Base-by-base conservation (phyloP, 2,888 invertebrate species). In the Microctonus hyperodae region DNA sequence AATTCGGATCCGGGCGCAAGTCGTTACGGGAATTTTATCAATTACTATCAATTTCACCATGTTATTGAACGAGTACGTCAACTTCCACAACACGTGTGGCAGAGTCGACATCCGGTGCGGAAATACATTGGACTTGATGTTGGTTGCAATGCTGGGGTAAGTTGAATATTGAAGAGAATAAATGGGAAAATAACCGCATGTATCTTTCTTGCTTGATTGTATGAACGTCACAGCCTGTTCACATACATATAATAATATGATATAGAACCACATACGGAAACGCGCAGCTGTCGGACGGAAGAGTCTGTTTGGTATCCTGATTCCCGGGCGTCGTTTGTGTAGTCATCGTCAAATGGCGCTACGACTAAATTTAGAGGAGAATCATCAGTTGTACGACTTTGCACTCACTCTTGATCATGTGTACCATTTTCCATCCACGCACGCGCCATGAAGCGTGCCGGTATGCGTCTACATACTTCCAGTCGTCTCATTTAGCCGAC, bases 31-130 rank as follows among this genome's bases (percentile, higher is more conserved):
- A 95, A 95, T 85, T 95, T 95, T 76, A 93, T 93, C 68, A 94
- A 95, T 84, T 95, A 95, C 81, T 95, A 95, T 81, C 86, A 90
- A 72, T 95, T 95, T 79, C 91, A 94, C 84, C 88, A 91, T 63
- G 88, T 91, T 25, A 86, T 87, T 67, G 89, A 90, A 73, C 88
- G 95, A 77, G 86, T 91, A 55, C 85, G 87, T 59, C 86, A 91
- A 74, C 85, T 95, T 71, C 88, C 89, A 31, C 77, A 78, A 68
- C 79, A 86, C 72, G 81, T 89, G 68, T 88, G 86, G 85, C 68
- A 63, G 60, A 70, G 73, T 64, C 69, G 62, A 70, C 67, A 73
- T 70, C 68, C 74, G 68, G 79, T 76, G 70, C 78, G 83, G 73
- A 82, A 80, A 64, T 86, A 89, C 69, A 66, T 89, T 22, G 88